Evolutionary conservation across 2,888 invertebrate species (phyloP).

Genomic region (Spilarctia lutea): DNA sequence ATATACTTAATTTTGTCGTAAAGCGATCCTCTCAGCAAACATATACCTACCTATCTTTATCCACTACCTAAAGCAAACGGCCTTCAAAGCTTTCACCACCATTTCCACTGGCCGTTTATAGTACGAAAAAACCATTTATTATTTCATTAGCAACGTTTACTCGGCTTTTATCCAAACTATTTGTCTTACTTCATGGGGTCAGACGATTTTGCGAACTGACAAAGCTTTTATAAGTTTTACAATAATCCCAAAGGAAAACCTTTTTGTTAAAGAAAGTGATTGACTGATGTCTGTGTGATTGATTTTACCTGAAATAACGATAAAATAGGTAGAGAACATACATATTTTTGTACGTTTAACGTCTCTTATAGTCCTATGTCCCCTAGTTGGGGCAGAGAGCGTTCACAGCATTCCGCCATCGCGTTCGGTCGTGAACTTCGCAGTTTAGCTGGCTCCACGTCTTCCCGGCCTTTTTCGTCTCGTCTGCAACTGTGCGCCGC

Average conservation of each 20-base stretch:
- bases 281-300: neutral
- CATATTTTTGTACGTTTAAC: neutral
- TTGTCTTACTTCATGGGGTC: slow-evolving; percentile 58
- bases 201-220: slow-evolving; percentile 31
- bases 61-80: slow-evolving; percentile 15
- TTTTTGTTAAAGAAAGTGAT: slow-evolving; percentile 9
- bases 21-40: neutral
- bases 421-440: too few relatives aligned
- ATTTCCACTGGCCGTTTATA: slow-evolving; percentile 29
- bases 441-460: too few relatives aligned
- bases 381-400: too few relatives aligned
- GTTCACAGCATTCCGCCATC: too few relatives aligned
- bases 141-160: slow-evolving; percentile 66
- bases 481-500: too few relatives aligned
- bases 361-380: too few relatives aligned
- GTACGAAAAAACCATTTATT: slow-evolving; percentile 60
- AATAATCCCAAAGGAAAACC: slow-evolving; percentile 12
- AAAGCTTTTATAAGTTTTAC: slow-evolving; percentile 24
- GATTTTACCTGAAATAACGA: neutral
- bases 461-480: too few relatives aligned
- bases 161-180: slow-evolving; percentile 56
- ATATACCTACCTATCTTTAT: neutral
- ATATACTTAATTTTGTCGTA: neutral
- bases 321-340: neutral
- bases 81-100: slow-evolving; percentile 18